Evolutionary conservation across 2,888 invertebrate species (phyloP).

Genomic region (Eupithecia subfuscata): DNA sequence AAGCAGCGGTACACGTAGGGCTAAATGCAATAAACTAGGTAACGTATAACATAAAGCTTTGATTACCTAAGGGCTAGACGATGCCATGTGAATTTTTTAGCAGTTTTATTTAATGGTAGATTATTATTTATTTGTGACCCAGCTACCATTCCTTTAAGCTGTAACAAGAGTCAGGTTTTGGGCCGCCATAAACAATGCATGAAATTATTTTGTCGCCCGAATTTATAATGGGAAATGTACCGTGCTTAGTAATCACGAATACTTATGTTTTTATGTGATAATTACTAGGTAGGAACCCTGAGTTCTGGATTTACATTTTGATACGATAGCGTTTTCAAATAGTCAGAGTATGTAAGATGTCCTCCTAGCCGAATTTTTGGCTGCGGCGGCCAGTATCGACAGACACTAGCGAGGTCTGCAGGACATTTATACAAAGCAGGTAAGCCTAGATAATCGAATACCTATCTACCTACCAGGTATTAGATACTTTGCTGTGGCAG

Average conservation of each 20-base stretch:
- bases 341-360: not conserved
- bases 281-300: not conserved
- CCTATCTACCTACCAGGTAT: too few species aligned
- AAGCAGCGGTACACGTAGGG: too few species aligned
- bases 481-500: too few species aligned
- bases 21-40: too few species aligned
- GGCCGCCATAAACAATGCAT: slow-evolving; percentile 37
- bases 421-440: too few species aligned
- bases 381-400: too few species aligned
- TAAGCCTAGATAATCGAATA: too few species aligned
- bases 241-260: slow-evolving; percentile 32
- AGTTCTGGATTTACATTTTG: not conserved
- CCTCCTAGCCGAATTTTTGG: not conserved
- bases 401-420: too few species aligned
- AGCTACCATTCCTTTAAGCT: slow-evolving; percentile 8
- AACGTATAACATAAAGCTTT: not conserved
- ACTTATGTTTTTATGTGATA: slow-evolving; percentile 24
- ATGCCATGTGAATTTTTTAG: not conserved
- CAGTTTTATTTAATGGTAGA: too few species aligned
- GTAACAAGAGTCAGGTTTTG: slow-evolving; percentile 20
- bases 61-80: not conserved
- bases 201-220: slow-evolving; percentile 37
- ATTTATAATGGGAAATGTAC: slow-evolving; percentile 32
- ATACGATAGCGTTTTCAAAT: not conserved
- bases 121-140: not conserved